These are phyloP conservation scores for Microtus montanus DNA, from an alignment of 2,113 vertebrate genomes.

Conservation along the genomic window DNA sequence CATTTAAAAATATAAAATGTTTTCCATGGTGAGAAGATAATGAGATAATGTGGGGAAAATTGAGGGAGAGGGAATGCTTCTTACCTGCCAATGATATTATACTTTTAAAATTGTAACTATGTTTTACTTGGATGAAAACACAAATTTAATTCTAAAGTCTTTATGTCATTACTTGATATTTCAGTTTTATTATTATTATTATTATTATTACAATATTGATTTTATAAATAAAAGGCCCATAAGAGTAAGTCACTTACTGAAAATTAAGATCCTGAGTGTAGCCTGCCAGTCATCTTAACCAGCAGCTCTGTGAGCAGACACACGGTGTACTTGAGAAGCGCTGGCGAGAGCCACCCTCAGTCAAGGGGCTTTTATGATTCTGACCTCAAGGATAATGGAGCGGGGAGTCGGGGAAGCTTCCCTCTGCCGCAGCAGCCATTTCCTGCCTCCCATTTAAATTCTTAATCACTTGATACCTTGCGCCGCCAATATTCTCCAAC, in stretches of 20 bases:
- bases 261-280: constrained; percentile 42
- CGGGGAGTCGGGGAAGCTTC: background rate
- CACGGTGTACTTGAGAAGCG: background rate
- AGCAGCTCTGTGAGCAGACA: constrained; percentile 1
- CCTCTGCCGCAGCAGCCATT: constrained; percentile 35
- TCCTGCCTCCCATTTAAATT: constrained; percentile 68
- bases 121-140: background rate
- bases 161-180: background rate
- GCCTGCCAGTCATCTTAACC: background rate
- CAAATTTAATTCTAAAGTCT: constrained; percentile 31
- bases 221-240: constrained; percentile 31
- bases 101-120: background rate
- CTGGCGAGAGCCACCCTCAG: constrained; percentile 20
- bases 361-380: constrained; percentile 41
- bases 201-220: background rate
- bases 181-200: constrained; percentile 14
- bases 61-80: background rate
- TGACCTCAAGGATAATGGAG: constrained; percentile 49
- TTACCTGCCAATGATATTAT: background rate
- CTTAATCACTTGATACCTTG: constrained; percentile 66
- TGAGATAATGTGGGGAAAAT: background rate
- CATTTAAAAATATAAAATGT: constrained; percentile 28
- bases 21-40: background rate
- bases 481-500: constrained; percentile 50
- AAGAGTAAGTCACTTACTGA: constrained; percentile 4